Evolutionary conservation across 2,888 invertebrate genomes (phyloP).

Genomic region (Eurytoma adleriae): DNA sequence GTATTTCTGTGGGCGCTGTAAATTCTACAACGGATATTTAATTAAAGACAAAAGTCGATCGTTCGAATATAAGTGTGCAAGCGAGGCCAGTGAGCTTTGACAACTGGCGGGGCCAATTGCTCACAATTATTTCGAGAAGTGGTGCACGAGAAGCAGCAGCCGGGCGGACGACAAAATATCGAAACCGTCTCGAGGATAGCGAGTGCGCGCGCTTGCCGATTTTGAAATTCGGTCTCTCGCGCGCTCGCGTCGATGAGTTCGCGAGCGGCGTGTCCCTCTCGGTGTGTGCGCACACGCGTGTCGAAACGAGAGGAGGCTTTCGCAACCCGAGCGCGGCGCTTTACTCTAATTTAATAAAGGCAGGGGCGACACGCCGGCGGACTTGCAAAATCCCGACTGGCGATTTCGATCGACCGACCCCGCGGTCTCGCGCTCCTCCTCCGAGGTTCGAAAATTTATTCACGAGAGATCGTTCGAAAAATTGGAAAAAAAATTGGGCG

Average conservation of each 20-base stretch:
- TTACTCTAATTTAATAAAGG: conserved; percentile 57
- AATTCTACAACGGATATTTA: no score
- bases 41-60: not conserved
- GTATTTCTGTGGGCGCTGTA: no score
- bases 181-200: conserved; percentile 43
- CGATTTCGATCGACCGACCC: conserved; percentile 46
- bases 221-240: conserved; percentile 44
- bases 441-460: no score
- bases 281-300: conserved; percentile 1
- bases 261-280: not conserved
- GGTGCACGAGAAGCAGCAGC: conserved; percentile 9
- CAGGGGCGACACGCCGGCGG: conserved; percentile 31
- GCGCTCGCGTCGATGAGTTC: conserved; percentile 36
- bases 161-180: not conserved
- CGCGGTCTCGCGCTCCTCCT: not conserved
- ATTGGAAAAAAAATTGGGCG: not conserved
- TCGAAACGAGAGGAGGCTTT: conserved; percentile 43
- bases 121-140: conserved; percentile 29
- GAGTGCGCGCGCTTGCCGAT: conserved; percentile 36
- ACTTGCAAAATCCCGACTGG: conserved; percentile 51
- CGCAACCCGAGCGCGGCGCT: conserved; percentile 37
- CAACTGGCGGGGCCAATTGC: conserved; percentile 20
- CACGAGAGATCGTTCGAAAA: no score
- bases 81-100: not conserved
- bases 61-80: not conserved